phyloP scores from a whole-genome alignment of 2,113 vertebrate species.

The Elachura formosa region DNA sequence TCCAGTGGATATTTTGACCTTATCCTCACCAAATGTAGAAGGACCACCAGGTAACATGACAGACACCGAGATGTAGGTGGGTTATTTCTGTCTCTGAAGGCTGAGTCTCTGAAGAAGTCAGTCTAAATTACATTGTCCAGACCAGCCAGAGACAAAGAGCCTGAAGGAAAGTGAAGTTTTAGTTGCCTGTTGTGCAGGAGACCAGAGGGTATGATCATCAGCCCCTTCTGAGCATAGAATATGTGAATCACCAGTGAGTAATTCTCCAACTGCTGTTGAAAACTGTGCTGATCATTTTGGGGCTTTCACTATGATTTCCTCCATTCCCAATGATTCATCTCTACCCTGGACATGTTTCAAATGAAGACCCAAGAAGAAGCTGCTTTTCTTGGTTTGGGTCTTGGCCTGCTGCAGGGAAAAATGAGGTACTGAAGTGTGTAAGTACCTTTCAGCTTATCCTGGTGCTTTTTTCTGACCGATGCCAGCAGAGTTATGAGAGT shows the following conservation, averaged over 20 bases:
- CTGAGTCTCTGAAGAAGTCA: neutral
- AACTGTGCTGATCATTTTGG: constrained; percentile 1
- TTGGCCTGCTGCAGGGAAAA: neutral
- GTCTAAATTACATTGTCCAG: neutral
- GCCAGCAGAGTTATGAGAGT: neutral
- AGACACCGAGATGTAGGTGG: neutral
- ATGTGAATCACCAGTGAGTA: constrained; percentile 48
- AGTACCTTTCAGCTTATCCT: neutral
- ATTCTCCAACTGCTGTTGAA: constrained; percentile 31
- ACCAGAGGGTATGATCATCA: neutral
- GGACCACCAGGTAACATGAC: neutral
- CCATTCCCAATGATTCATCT: constrained; percentile 10
- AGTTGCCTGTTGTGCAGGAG: neutral
- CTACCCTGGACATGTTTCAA: neutral
- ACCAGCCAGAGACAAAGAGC: neutral
- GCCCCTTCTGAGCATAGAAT: neutral
- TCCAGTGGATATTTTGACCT: neutral
- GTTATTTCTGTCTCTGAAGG: neutral
- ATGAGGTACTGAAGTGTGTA: neutral
- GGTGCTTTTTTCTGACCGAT: neutral
- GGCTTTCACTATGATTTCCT: constrained; percentile 33
- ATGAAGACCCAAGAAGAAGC: neutral
- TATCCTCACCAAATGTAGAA: neutral
- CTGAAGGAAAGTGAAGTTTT: neutral
- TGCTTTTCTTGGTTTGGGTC: neutral